These are phyloP conservation scores for Penaeus vannamei DNA, from an alignment of 1,140 invertebrate genomes.

Conservation along the genomic window DNA sequence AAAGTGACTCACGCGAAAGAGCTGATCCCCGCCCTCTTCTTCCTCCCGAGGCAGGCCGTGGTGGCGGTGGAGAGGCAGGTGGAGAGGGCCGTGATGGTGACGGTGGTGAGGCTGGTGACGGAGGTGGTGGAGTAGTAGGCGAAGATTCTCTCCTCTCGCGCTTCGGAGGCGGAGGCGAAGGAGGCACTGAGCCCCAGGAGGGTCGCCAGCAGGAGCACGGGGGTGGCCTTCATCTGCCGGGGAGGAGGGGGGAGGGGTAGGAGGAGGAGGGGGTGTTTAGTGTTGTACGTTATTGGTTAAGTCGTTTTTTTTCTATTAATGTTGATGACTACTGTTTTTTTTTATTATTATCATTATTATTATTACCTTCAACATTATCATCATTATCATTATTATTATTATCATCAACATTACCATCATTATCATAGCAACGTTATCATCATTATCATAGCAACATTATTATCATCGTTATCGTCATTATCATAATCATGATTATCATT, in stretches of 20 bases:
- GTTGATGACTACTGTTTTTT: no score
- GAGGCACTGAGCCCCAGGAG: neutral
- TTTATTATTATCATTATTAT: no score
- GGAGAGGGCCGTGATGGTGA: constrained; percentile 24
- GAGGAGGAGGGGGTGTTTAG: neutral
- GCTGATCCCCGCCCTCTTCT: neutral
- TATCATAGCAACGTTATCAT: no score
- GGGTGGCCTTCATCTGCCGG: neutral
- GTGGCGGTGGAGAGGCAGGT: constrained; percentile 36
- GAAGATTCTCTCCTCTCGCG: constrained; percentile 13
- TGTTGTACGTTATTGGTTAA: no score
- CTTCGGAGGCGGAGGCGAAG: neutral
- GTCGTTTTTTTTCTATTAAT: no score
- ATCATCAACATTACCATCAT: no score
- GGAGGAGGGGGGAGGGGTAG: neutral
- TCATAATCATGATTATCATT: no score
- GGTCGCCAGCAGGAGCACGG: neutral
- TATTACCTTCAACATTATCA: no score
- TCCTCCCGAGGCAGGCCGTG: constrained; percentile 9
- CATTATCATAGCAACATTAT: no score
- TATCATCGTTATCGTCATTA: no score
- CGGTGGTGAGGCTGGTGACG: constrained; percentile 29
- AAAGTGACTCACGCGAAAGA: neutral
- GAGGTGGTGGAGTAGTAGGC: constrained; percentile 48
- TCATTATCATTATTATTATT: no score